Percentiles rank a stretch among this genome's conserved stretches.
Conservation (phyloP, 2,113 vertebrate species). For the Rafetus swinhoei region DNA sequence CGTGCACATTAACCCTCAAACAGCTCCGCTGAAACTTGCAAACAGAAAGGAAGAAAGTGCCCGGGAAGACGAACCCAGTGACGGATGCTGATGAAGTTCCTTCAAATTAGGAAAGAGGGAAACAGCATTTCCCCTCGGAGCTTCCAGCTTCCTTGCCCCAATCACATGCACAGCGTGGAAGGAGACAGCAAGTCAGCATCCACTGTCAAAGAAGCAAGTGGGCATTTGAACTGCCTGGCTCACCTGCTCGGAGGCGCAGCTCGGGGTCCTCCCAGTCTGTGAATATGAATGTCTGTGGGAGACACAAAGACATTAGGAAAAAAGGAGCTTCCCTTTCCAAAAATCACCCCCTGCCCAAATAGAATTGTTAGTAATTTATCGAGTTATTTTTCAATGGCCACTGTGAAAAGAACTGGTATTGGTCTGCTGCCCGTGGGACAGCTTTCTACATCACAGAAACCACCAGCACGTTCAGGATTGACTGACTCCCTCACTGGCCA, state of each 20-base stretch:
- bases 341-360: neutral
- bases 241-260: conserved; percentile 86
- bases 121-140: neutral
- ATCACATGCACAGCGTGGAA: neutral
- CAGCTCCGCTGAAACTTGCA: neutral
- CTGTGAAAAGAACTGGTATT: neutral
- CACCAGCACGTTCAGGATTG: neutral
- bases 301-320: neutral
- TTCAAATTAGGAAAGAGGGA: neutral
- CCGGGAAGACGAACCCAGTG: neutral
- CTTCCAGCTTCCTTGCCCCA: neutral
- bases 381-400: neutral
- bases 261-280: conserved; percentile 93
- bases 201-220: neutral
- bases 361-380: neutral
- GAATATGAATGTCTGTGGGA: conserved; percentile 92
- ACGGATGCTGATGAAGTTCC: neutral
- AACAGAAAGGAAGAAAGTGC: neutral
- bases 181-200: neutral
- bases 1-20: neutral
- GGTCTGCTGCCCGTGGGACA: neutral
- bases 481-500: neutral
- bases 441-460: neutral
- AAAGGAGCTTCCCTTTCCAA: neutral
- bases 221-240: neutral